Evolutionary conservation across 2,113 vertebrate species (phyloP).

Genomic region (Seriola rivoliana): DNA sequence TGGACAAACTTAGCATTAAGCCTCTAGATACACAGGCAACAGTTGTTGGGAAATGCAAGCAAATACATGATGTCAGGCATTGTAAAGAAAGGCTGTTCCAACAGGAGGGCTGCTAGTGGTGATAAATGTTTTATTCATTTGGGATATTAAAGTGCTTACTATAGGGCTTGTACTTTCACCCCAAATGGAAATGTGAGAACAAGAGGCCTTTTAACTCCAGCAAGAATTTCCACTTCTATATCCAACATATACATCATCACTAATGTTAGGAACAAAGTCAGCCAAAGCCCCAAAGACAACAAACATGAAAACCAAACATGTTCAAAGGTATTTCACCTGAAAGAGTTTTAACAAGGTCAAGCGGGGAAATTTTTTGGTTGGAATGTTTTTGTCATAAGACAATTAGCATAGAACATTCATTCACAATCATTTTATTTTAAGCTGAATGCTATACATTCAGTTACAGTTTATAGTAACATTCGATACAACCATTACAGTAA

Average conservation of each 20-base stretch:
- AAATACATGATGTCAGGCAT: slow-evolving; percentile 83
- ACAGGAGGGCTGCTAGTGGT: slow-evolving; percentile 76
- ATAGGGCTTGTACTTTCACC: slow-evolving; percentile 76
- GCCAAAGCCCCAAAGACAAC: slow-evolving; percentile 60
- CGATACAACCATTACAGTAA: neutral
- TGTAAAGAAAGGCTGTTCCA: slow-evolving; percentile 78
- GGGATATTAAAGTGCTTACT: slow-evolving; percentile 70
- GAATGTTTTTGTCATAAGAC: neutral
- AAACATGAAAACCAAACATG: slow-evolving; percentile 48
- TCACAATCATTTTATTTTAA: neutral
- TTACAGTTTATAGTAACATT: neutral
- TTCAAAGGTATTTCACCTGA: slow-evolving; percentile 35
- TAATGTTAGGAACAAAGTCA: slow-evolving; percentile 59
- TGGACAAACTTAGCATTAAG: slow-evolving; percentile 72
- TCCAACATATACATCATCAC: slow-evolving; percentile 58
- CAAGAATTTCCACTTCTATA: slow-evolving; percentile 42
- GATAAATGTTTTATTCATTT: slow-evolving; percentile 77
- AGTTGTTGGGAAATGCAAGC: slow-evolving; percentile 73
- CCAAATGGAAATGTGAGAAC: slow-evolving; percentile 59
- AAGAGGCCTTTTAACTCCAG: slow-evolving; percentile 53
- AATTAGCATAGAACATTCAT: neutral
- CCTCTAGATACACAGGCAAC: slow-evolving; percentile 72
- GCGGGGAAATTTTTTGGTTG: neutral
- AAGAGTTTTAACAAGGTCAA: slow-evolving; percentile 20
- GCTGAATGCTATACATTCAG: neutral